Evolutionary conservation across 2,888 invertebrate species (phyloP), one percentile per base, ranked within the genome.

Genomic region (Chironomus riparius): DNA sequence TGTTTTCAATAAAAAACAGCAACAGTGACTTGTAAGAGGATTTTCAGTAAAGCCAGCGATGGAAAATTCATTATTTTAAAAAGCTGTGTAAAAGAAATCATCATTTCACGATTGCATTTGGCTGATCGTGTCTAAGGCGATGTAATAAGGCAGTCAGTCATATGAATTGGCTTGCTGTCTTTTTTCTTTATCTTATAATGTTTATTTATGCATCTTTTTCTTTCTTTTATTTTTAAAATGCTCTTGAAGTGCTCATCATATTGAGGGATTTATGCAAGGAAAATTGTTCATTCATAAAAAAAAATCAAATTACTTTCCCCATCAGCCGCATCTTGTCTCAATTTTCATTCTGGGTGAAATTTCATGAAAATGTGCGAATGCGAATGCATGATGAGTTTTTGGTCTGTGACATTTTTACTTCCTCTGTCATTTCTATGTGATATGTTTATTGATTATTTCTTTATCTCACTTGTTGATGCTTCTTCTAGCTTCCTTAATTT

Each of bases 141-240:
- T 38, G 38, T 38, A 38, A 38, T 38, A 38, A 38, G 38, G 38
- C 38, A 38, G 38, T 38, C 38, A 38, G 38, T 38, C 38, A 28
- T 4, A 38, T 10, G 38, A 10, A 38, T 38, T 38, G 38, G 38
- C 38, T 38, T 7, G 38, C 38, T 38, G 38, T 38, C 38, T 2
- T 38, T 38, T 38, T 38, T 38, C 38, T 38, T 38, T 38, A 38
- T 38, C 38, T 38, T 38, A 38, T 69, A 47, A 70, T 70, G 50
- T 70, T 70, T 70, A 70, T 70, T 70, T 70, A 70, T 70, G 70
- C 70, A 70, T 18, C 13, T 70, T 50, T 47, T 70, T n/a, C 47
- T 70, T 47, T 70, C 15, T 10, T 68, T 70, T 70, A 70, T 48
- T 70, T 70, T 70, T 70, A 47, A 70, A 70, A 70, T 70, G 70